phyloP scores from a whole-genome alignment of 2,888 invertebrate genomes.

The Limenitis camilla region DNA sequence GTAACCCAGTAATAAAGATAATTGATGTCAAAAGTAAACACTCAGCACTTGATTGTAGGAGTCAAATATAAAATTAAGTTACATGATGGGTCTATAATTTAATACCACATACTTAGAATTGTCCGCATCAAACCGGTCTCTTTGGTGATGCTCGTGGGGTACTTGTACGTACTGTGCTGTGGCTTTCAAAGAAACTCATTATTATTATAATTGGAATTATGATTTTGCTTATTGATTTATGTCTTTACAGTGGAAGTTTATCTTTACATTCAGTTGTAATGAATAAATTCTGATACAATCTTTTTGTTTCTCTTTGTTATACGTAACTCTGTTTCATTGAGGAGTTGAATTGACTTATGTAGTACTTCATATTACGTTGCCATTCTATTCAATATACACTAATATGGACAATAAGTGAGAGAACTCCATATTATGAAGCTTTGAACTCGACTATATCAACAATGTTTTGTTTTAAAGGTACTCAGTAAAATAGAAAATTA shows the following conservation, averaged over 20 bases:
- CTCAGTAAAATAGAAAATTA: too few relatives aligned
- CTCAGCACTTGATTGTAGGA: slow-evolving; percentile 3
- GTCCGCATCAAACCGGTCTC: slow-evolving; percentile 57
- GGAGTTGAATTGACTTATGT: too few relatives aligned
- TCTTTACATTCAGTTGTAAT: background rate
- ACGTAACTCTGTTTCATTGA: too few relatives aligned
- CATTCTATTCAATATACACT: too few relatives aligned
- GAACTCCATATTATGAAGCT: too few relatives aligned
- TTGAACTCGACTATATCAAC: too few relatives aligned
- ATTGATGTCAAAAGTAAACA: slow-evolving; percentile 15
- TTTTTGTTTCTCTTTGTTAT: background rate
- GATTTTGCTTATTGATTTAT: slow-evolving; percentile 4
- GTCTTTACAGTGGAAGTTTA: background rate
- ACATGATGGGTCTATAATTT: slow-evolving; percentile 36
- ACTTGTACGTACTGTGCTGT: slow-evolving; percentile 27
- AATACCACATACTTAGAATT: slow-evolving; percentile 43
- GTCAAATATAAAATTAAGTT: slow-evolving; percentile 22
- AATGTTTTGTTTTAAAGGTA: too few relatives aligned
- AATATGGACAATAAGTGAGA: too few relatives aligned
- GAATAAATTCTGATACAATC: background rate
- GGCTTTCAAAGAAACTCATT: slow-evolving; percentile 31
- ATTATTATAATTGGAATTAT: slow-evolving; percentile 4
- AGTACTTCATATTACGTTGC: too few relatives aligned
- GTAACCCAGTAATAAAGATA: slow-evolving; percentile 15
- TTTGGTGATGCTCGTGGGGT: slow-evolving; percentile 61